phyloP scores from a whole-genome alignment of 2,113 vertebrate genomes.

The Strix uralensis region DNA sequence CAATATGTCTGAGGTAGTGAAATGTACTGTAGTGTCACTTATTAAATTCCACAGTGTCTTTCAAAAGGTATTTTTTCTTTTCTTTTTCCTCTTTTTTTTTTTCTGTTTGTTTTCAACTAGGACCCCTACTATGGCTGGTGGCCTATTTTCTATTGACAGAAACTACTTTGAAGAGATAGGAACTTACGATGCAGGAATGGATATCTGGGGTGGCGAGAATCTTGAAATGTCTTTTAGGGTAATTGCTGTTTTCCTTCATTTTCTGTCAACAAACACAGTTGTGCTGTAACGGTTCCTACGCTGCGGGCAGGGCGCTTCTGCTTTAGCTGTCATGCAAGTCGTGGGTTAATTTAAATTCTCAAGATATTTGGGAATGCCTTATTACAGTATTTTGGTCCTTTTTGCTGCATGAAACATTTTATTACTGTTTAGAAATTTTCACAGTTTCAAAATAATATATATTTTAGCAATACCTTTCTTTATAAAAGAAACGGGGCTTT shows the following conservation, averaged over 20 bases:
- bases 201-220: slow-evolving; percentile 99
- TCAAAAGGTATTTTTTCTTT: slow-evolving; percentile 71
- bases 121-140: slow-evolving; percentile 98
- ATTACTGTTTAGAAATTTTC: background rate
- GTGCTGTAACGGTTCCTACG: slow-evolving; percentile 17
- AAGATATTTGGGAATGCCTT: background rate
- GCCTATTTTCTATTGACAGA: slow-evolving; percentile 96
- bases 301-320: background rate
- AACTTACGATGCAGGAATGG: slow-evolving; percentile 98
- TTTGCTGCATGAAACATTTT: slow-evolving; percentile 1
- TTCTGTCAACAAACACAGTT: slow-evolving; percentile 22
- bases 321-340: background rate
- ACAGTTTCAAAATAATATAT: background rate
- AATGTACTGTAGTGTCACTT: slow-evolving; percentile 56
- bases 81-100: slow-evolving; percentile 31
- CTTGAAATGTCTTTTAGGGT: slow-evolving; percentile 99
- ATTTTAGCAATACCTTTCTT: background rate
- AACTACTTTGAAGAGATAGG: slow-evolving; percentile 98
- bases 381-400: background rate
- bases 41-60: slow-evolving; percentile 61
- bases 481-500: background rate
- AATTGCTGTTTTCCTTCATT: slow-evolving; percentile 77
- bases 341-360: background rate
- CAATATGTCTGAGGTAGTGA: slow-evolving; percentile 47
- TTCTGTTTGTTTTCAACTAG: slow-evolving; percentile 79